A percentile compares a stretch with the other conserved stretches of the same genome.
phyloP scores from a whole-genome alignment of 2,113 vertebrate species.

The Symphodus melops region DNA sequence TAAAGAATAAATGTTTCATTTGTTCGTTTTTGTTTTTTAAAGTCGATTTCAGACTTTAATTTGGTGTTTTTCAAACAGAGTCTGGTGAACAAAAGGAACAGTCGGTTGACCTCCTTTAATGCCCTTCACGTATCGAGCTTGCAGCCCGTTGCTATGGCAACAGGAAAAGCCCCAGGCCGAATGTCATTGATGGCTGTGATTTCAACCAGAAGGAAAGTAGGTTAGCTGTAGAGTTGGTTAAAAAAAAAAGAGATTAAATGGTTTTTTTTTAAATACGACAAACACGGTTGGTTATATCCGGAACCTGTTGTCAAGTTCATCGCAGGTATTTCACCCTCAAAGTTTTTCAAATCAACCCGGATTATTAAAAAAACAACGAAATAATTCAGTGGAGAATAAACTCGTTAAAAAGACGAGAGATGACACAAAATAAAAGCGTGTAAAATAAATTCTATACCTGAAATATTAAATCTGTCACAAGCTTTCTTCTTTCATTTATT shows the following conservation, averaged over 20 bases:
- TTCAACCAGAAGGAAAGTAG: not conserved
- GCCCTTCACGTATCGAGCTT: conserved; percentile 70
- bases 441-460: conserved; percentile 10
- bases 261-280: not conserved
- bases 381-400: not conserved
- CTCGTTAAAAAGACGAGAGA: rapidly evolving
- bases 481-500: conserved; percentile 14
- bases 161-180: conserved; percentile 37
- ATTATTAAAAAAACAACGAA: not conserved
- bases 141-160: conserved; percentile 58
- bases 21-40: too few relatives aligned
- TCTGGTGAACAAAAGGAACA: not conserved
- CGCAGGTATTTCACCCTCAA: not conserved
- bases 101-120: conserved; percentile 25
- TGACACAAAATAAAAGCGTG: rapidly evolving
- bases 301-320: not conserved
- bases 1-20: too few relatives aligned
- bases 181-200: conserved; percentile 37
- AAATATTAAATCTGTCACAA: not conserved
- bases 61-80: not conserved
- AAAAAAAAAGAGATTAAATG: not conserved
- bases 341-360: too few relatives aligned
- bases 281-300: not conserved
- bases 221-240: not conserved
- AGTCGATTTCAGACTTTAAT: too few relatives aligned